Evolutionary conservation across 2,113 vertebrate species (phyloP).

Genomic region (Aplodontia rufa): DNA sequence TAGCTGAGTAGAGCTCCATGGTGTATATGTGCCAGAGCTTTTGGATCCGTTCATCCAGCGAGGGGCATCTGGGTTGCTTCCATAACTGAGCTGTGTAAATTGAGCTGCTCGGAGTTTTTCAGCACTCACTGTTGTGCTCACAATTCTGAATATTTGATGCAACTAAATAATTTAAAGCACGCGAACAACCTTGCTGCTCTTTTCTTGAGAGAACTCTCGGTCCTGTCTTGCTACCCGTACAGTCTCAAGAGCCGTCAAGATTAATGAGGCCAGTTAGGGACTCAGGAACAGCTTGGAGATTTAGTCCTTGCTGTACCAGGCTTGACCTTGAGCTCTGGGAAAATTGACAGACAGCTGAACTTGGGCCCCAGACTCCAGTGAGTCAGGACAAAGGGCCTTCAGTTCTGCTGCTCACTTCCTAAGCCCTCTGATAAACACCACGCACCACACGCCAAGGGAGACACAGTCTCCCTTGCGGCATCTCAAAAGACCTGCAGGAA

Average conservation of each 20-base stretch:
- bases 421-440: neutral
- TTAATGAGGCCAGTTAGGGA: too few relatives aligned
- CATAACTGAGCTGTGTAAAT: too few relatives aligned
- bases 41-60: too few relatives aligned
- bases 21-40: too few relatives aligned
- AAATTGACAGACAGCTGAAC: neutral
- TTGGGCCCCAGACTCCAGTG: neutral
- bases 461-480: neutral
- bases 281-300: neutral
- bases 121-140: slow-evolving; percentile 42
- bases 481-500: neutral
- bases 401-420: neutral
- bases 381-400: neutral
- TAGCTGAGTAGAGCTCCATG: too few relatives aligned
- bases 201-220: neutral
- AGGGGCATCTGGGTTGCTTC: too few relatives aligned
- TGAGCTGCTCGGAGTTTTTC: slow-evolving; percentile 32
- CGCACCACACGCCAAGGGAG: too few relatives aligned
- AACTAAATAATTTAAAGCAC: slow-evolving; percentile 52
- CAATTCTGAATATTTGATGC: slow-evolving; percentile 68
- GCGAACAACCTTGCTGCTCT: neutral
- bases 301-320: neutral
- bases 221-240: neutral
- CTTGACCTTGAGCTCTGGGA: neutral
- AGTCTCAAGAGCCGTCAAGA: neutral